A percentile compares a stretch with the other conserved stretches of the same genome.
Conservation (phyloP, 2,113 vertebrate genomes). For the Cephalopterus ornatus region DNA sequence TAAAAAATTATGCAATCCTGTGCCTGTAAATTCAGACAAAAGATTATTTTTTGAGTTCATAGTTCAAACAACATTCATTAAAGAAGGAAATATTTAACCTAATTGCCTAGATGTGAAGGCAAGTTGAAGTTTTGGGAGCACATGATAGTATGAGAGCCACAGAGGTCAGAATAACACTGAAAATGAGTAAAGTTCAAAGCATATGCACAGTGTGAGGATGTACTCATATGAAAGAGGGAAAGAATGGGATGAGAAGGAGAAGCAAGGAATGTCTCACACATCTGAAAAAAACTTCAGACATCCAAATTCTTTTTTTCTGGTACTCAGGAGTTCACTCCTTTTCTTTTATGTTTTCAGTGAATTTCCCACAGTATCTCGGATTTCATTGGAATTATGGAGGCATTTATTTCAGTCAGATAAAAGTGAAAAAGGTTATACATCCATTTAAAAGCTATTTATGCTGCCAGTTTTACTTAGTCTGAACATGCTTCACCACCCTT, state of each 20-base stretch:
- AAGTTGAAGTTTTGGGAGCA: neutral
- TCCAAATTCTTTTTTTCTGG: neutral
- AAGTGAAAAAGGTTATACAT: slow-evolving; percentile 54
- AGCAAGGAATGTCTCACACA: neutral
- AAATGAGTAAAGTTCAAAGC: neutral
- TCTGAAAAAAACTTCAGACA: neutral
- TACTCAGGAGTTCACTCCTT: neutral
- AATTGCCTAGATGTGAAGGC: neutral
- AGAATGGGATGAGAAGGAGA: neutral
- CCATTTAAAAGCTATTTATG: slow-evolving; percentile 51
- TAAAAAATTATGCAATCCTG: neutral
- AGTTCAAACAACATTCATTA: neutral
- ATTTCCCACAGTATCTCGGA: neutral
- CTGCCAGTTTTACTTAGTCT: slow-evolving; percentile 37
- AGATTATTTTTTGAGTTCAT: neutral
- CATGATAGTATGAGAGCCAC: neutral
- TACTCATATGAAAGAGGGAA: neutral
- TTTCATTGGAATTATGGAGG: neutral
- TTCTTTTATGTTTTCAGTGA: neutral
- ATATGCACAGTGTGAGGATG: neutral
- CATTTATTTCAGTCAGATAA: slow-evolving; percentile 39
- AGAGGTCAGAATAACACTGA: neutral
- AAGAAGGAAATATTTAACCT: neutral
- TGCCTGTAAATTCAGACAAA: neutral
- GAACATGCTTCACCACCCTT: neutral